Percentiles rank a stretch among this genome's conserved stretches.
Evolutionary conservation across 2,888 invertebrate genomes (phyloP).

Genomic region (Antheraea assamensis): DNA sequence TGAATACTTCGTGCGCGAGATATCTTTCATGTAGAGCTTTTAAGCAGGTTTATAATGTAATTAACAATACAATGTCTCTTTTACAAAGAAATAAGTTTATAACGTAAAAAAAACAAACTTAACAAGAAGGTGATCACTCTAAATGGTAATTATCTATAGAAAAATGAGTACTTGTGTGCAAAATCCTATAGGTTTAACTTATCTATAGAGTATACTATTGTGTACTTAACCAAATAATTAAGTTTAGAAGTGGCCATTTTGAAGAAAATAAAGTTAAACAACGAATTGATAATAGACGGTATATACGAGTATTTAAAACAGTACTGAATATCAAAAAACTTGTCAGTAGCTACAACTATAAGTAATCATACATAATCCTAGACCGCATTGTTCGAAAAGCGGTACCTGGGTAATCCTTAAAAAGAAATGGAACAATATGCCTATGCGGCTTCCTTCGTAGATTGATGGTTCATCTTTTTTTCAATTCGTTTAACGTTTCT

Average conservation of each 20-base stretch:
- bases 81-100: neutral
- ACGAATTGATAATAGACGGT: neutral
- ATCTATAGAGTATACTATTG: neutral
- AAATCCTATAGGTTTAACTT: neutral
- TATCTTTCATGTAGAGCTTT: conserved; percentile 41
- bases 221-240: neutral
- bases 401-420: conserved; percentile 55
- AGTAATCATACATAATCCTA: conserved; percentile 47
- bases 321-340: conserved; percentile 23
- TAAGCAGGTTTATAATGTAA: conserved; percentile 29
- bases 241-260: neutral
- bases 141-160: neutral
- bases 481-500: neutral
- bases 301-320: neutral
- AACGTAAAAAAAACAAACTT: neutral
- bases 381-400: conserved; percentile 51
- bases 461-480: neutral
- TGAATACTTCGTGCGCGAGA: conserved; percentile 44
- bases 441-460: conserved; percentile 3
- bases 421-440: conserved; percentile 39
- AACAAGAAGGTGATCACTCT: neutral
- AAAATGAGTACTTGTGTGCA: neutral
- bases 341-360: conserved; percentile 44
- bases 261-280: neutral
- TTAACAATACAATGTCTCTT: conserved; percentile 19